Evolutionary conservation across 2,888 invertebrate species (phyloP), one percentile per base, ranked within the genome.

Genomic region (Chrysolina oricalcia): DNA sequence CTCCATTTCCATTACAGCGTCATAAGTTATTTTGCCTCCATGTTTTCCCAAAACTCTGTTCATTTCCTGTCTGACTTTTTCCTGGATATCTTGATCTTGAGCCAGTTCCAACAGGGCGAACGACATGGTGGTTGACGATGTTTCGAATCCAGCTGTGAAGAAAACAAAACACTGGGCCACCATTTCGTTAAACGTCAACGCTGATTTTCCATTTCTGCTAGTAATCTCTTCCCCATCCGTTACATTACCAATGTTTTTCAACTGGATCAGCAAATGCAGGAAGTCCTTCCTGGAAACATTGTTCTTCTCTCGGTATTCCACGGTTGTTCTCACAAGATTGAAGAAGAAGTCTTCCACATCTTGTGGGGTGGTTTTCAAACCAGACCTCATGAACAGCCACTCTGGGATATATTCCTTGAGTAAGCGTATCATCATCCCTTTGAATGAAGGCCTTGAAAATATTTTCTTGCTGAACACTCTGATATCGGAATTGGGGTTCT

Each of bases 231-330:
- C 1, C 87, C 85, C 81, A 0, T 80, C 75, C 0, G 83, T 78
- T 1, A 90, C 82, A 78, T 89, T 88, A 2, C 83, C 68, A 1
- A 87, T 85, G 70, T 81, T 81, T 48, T 83, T 90, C 40, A 91
- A 78, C 48, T 91, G 88, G n/a, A 90, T 85, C 66, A 91, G 84
- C 1, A 91, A 81, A 73, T 92, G 90, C 74, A 92, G 84, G 76
- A 92, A 91, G 84, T 91, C 92, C 69, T 91, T 90, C 11, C 90
- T 84, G 0, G 80, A 83, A 0, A 91, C 78, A 0, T 89, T 87
- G 76, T 89, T 88, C n/a, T 86, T 85, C 77, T 89, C 89, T 8
- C 91, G 84, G 72, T 89, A 87, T 0, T 88, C 85, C 0, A 91
- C 86, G 0, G 89, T 89, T 0, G 89, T 85, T 0, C 84, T 87